phyloP scores from a whole-genome alignment of 2,888 invertebrate species.

The Plusia festucae region DNA sequence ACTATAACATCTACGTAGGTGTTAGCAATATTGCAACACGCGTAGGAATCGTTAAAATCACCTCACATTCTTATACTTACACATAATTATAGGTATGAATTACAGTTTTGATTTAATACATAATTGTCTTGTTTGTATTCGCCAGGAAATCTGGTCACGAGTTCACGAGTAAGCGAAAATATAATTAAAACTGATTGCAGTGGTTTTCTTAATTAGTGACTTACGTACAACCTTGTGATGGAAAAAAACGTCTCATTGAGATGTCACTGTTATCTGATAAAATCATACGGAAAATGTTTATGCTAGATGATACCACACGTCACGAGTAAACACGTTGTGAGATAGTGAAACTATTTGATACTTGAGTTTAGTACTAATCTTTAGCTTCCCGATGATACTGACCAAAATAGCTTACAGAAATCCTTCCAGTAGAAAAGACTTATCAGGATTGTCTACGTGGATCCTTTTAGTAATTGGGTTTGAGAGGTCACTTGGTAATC shows the following conservation, averaged over 20 bases:
- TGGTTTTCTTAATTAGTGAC: slow-evolving; percentile 37
- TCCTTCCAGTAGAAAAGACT: neutral
- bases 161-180: slow-evolving; percentile 34
- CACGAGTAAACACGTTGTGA: slow-evolving; percentile 46
- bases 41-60: slow-evolving; percentile 32
- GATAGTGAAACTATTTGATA: neutral
- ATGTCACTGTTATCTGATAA: slow-evolving; percentile 70
- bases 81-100: slow-evolving; percentile 18
- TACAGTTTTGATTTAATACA: slow-evolving; percentile 10
- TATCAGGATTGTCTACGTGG: neutral
- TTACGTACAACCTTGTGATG: slow-evolving; percentile 55
- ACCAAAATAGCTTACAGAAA: neutral
- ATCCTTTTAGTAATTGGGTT: neutral
- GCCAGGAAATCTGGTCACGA: slow-evolving; percentile 32
- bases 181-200: slow-evolving; percentile 19
- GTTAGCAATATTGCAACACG: slow-evolving; percentile 24
- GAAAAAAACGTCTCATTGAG: slow-evolving; percentile 66
- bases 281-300: slow-evolving; percentile 63
- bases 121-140: neutral
- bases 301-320: slow-evolving; percentile 52
- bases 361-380: neutral
- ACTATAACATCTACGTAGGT: slow-evolving; percentile 28
- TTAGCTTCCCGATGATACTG: neutral
- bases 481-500: neutral
- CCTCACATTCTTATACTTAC: slow-evolving; percentile 14